These are phyloP conservation scores for Mactromeris polynyma DNA, from an alignment of 2,888 invertebrate genomes.

Conservation along the genomic window DNA sequence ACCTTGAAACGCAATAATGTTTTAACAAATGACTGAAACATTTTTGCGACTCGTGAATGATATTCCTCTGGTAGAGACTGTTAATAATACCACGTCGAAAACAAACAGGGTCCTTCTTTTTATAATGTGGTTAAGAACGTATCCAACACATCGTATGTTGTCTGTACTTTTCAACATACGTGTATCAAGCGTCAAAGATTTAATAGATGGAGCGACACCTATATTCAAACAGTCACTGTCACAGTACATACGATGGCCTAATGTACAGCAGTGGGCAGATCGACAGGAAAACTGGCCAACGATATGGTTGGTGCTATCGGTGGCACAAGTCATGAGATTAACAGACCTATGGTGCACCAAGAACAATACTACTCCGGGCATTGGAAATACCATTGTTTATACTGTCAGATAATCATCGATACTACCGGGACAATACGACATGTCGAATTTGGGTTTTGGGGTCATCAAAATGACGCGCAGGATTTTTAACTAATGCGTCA, in stretches of 20 bases:
- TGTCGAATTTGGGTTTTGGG: slow-evolving; percentile 38
- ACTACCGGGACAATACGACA: slow-evolving; percentile 16
- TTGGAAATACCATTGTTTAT: slow-evolving; percentile 13
- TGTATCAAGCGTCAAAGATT: neutral
- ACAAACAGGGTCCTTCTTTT: neutral
- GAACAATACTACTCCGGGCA: neutral
- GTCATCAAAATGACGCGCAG: too few relatives aligned
- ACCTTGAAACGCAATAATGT: too few relatives aligned
- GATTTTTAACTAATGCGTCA: slow-evolving; percentile 19
- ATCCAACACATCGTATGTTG: neutral
- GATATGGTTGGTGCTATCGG: slow-evolving; percentile 33
- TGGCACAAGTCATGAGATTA: slow-evolving; percentile 32
- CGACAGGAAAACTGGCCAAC: slow-evolving; percentile 9
- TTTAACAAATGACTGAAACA: too few relatives aligned
- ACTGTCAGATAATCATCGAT: slow-evolving; percentile 21
- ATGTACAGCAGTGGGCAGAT: neutral
- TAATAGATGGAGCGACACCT: neutral
- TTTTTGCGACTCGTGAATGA: slow-evolving; percentile 6
- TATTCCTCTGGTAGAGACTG: neutral
- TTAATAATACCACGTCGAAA: neutral
- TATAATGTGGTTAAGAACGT: neutral
- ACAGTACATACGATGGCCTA: neutral
- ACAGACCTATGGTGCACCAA: slow-evolving; percentile 13
- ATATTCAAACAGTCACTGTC: neutral
- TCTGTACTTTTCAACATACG: neutral